Base-by-base conservation (phyloP, 2,888 invertebrate genomes). In the Eupeodes luniger region DNA sequence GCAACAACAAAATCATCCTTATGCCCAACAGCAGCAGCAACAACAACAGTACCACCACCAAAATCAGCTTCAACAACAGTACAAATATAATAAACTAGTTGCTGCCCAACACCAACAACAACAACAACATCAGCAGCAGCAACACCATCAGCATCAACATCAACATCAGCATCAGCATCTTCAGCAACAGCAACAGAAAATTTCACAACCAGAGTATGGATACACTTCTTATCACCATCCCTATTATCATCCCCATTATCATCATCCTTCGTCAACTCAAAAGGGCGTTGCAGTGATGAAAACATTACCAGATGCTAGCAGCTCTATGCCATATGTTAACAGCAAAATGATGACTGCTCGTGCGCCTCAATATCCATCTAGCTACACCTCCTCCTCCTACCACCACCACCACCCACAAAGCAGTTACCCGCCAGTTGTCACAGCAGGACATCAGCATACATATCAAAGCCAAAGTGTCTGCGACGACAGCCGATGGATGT, bases 391-490 rank as follows among this genome's bases (percentile, higher is more conserved):
- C 47, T 47, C 27, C 27, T 27, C 5, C 27, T 69, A 82, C 57
- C 86, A 79, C 47, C 75, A 27, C 27, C 76, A 84, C 57, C 87
- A 81, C 53, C 77, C 84, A 44, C 86, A 86, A 11, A 75, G 57
- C 57, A 78, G 69, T 49, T 88, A 88, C 59, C 85, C 77, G 27
- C 61, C 88, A 57, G 61, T 75, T n/a, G 83, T 53, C 70, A 51
- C 87, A 51, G 76, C 87, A 62, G 88, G 88, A 74, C 81, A 85
- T 40, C 84, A 84, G 40, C 85, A 88, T 44, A 84, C 87, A 88
- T 85, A 88, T 85, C 88, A 88, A 70, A 81, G 75, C 59, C 88
- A 88, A 85, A 85, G 69, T 85, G 81, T 81, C 81, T 88, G 85
- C 66, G 85, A 88, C 12, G 88, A 88, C 47, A 85, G 75, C 14